Evolutionary conservation across 1,140 invertebrate genomes (phyloP).

Genomic region (Apis mellifera): Amel_HAv3.1 CM009941.2:7898001-7898500

Average conservation of each 20-base stretch:
- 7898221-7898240: slow-evolving; percentile 70
- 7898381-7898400: slow-evolving; percentile 3
- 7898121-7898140: slow-evolving; percentile 49
- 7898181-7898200: slow-evolving; percentile 48
- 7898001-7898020: slow-evolving; percentile 66
- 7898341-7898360: slow-evolving; percentile 54
- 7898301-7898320: slow-evolving; percentile 12
- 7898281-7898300: slow-evolving; percentile 21
- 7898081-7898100: slow-evolving; percentile 60
- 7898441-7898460: slow-evolving; percentile 13
- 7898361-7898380: slow-evolving; percentile 1
- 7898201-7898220: slow-evolving; percentile 70
- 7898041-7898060: slow-evolving; percentile 51
- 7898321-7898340: slow-evolving; percentile 63
- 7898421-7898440: slow-evolving; percentile 41
- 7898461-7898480: slow-evolving; percentile 8
- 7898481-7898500: slow-evolving; percentile 14
- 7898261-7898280: slow-evolving; percentile 33
- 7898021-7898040: slow-evolving; percentile 70
- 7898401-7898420: slow-evolving; percentile 12
- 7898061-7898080: slow-evolving; percentile 21
- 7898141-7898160: background rate
- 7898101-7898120: slow-evolving; percentile 64
- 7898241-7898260: slow-evolving; percentile 54
- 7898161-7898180: slow-evolving; percentile 34